A percentile compares a stretch with the other conserved stretches of the same genome.
Conservation (phyloP, 2,888 invertebrate species). For the Zele albiditarsus region DNA sequence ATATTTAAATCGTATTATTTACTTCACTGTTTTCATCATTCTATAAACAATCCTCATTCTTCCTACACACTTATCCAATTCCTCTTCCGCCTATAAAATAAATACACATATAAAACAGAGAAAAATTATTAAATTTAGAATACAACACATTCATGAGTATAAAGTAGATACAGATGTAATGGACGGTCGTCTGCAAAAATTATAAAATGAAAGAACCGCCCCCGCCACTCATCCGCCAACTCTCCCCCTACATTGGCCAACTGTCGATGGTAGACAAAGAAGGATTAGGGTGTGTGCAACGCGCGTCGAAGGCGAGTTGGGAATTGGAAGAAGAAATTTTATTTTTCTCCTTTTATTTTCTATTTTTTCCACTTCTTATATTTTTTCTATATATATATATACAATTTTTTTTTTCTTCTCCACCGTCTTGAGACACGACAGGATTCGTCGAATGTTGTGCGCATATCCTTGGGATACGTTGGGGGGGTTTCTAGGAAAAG, state of each 20-base stretch:
- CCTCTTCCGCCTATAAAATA: too few relatives aligned
- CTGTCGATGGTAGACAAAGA: conserved; percentile 28
- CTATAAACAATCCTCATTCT: too few relatives aligned
- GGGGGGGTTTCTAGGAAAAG: neutral
- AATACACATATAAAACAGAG: too few relatives aligned
- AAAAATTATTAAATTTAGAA: too few relatives aligned
- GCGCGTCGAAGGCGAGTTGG: neutral
- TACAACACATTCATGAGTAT: too few relatives aligned
- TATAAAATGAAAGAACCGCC: conserved; percentile 32
- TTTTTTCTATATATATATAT: neutral
- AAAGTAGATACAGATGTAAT: too few relatives aligned
- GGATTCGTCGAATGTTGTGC: conserved; percentile 34
- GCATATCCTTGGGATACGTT: conserved; percentile 28
- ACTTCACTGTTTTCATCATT: too few relatives aligned
- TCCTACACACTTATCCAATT: too few relatives aligned
- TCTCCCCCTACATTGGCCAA: neutral
- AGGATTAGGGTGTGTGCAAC: neutral
- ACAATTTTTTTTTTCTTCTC: conserved; percentile 11
- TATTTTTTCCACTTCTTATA: neutral
- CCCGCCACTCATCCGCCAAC: neutral
- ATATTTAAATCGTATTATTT: too few relatives aligned
- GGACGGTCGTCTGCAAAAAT: conserved; percentile 16
- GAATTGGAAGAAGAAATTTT: neutral
- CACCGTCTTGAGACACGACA: conserved; percentile 22
- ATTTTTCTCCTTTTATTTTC: neutral